These are phyloP conservation scores for Anthrax anthrax DNA, from an alignment of 2,888 invertebrate species.

Conservation along the genomic window DNA sequence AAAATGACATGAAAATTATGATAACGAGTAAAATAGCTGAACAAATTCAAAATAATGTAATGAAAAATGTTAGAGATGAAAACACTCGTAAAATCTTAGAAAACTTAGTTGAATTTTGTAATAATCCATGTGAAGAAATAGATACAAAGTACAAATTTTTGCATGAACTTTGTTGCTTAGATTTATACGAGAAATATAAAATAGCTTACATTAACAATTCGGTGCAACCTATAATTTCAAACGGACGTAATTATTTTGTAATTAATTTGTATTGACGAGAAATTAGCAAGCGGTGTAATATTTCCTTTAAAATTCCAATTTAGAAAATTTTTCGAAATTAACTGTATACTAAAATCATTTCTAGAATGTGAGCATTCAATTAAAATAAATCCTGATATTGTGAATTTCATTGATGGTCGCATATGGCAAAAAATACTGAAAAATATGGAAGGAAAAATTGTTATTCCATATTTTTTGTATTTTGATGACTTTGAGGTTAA, in stretches of 20 bases:
- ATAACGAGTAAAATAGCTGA: neutral
- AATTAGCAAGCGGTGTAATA: neutral
- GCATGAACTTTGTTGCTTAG: neutral
- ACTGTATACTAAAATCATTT: neutral
- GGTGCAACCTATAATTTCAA: neutral
- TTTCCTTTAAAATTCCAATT: constrained; percentile 5
- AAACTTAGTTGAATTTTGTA: neutral
- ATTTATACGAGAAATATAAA: neutral
- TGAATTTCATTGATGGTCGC: constrained; percentile 2
- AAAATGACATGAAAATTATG: neutral
- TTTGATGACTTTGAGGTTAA: constrained; percentile 9
- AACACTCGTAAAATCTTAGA: neutral
- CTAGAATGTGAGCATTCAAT: neutral
- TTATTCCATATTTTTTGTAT: constrained; percentile 3
- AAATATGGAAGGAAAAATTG: neutral
- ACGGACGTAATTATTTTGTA: neutral
- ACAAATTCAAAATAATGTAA: neutral
- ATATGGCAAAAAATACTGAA: neutral
- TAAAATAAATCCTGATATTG: neutral
- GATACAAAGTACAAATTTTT: constrained; percentile 1
- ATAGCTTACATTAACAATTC: neutral
- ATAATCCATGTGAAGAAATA: constrained; percentile 1
- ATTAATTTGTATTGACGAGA: neutral
- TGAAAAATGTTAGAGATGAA: neutral
- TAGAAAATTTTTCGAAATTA: constrained; percentile 1